These are phyloP conservation scores for Neoaliturus tenellus DNA, from an alignment of 2,888 invertebrate genomes.

Conservation along the genomic window DNA sequence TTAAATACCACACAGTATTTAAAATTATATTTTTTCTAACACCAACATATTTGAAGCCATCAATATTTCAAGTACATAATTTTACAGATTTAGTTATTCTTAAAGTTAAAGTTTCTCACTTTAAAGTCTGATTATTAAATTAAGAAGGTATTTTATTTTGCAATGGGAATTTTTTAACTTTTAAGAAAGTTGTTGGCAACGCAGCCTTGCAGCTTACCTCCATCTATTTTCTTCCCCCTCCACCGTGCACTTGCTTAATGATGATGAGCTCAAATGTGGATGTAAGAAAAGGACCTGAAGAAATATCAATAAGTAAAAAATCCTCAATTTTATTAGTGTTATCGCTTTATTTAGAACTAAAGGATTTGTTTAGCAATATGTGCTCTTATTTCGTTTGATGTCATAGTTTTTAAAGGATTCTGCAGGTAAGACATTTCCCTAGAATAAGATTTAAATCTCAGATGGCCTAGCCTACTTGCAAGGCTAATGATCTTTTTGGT, in stretches of 20 bases:
- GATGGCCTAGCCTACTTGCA: conserved; percentile 45
- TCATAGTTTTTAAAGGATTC: not conserved
- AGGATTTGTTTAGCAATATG: not conserved
- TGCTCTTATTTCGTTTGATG: not conserved
- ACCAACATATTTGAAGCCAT: not conserved
- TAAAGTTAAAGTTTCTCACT: not conserved
- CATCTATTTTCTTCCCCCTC: conserved; percentile 53
- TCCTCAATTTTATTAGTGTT: not conserved
- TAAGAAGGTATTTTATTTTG: not conserved
- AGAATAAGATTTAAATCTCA: conserved; percentile 39
- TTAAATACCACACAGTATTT: not conserved
- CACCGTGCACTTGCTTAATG: conserved; percentile 52
- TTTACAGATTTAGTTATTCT: not conserved
- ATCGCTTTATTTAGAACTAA: conserved; percentile 21
- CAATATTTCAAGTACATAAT: not conserved
- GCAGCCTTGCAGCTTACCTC: conserved; percentile 53
- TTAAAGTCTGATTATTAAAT: not conserved
- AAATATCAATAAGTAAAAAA: conserved; percentile 56
- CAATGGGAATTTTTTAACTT: conserved; percentile 32
- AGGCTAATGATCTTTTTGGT: conserved; percentile 45
- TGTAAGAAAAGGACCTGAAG: conserved; percentile 54
- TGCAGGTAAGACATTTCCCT: conserved; percentile 28
- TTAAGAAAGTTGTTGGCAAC: conserved; percentile 52
- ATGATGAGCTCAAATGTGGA: conserved; percentile 55
- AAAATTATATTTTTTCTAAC: not conserved